phyloP scores from a whole-genome alignment of 2,113 vertebrate genomes.

The Pelvicachromis taeniatus region DNA sequence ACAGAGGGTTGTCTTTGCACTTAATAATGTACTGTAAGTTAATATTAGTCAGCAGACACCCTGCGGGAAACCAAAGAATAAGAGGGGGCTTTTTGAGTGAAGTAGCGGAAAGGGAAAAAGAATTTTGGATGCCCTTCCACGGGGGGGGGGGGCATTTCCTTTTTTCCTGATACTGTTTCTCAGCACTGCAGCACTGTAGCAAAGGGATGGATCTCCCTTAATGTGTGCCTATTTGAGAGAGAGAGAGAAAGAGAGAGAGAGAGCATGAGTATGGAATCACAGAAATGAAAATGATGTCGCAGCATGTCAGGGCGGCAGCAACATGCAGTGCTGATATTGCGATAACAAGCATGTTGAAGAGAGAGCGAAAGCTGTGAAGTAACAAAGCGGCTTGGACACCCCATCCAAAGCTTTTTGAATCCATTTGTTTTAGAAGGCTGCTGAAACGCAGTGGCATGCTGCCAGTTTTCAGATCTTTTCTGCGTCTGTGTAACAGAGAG shows the following conservation, averaged over 20 bases:
- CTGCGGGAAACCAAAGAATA: neutral
- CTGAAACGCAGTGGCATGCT: conserved; percentile 34
- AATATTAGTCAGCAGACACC: conserved; percentile 37
- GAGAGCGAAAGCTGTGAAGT: neutral
- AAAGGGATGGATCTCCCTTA: conserved; percentile 46
- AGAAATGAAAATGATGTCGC: conserved; percentile 45
- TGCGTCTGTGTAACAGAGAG: neutral
- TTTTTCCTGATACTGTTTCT: conserved; percentile 49
- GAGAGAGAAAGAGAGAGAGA: neutral
- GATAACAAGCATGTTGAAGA: conserved; percentile 50
- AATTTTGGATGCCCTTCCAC: conserved; percentile 44
- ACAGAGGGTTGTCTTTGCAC: conserved; percentile 5
- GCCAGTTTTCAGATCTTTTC: conserved; percentile 27
- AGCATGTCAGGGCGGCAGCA: conserved; percentile 38
- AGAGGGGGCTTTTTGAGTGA: neutral
- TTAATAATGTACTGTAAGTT: conserved; percentile 38
- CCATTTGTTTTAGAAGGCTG: conserved; percentile 22
- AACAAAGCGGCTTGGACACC: conserved; percentile 13
- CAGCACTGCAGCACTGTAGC: conserved; percentile 65
- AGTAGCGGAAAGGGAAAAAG: neutral
- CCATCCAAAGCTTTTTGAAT: conserved; percentile 27
- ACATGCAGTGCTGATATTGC: conserved; percentile 35
- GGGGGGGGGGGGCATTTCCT: neutral
- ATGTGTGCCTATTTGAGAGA: neutral
- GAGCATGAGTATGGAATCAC: neutral